Evolutionary conservation across 1,140 invertebrate species (phyloP).

Genomic region (Sarcophaga peregrina): DNA sequence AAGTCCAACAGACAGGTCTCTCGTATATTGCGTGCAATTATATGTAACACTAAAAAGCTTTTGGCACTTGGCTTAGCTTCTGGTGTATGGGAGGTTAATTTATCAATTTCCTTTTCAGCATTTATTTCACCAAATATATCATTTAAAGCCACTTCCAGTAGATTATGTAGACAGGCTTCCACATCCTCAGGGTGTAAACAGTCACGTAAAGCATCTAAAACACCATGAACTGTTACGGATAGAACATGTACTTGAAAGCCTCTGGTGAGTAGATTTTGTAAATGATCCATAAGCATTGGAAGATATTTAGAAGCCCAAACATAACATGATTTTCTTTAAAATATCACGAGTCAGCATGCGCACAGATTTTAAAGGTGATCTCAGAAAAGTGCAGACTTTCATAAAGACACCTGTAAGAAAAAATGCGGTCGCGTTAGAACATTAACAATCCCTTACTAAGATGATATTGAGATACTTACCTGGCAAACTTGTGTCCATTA

Average conservation of each 20-base stretch:
- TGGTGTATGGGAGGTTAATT: conserved; percentile 81
- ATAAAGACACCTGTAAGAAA: conserved; percentile 76
- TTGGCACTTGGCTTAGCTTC: conserved; percentile 86
- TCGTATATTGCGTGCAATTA: conserved; percentile 83
- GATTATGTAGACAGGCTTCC: conserved; percentile 79
- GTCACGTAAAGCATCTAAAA: conserved; percentile 78
- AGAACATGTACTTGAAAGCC: conserved; percentile 96
- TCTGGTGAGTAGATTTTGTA: conserved; percentile 82
- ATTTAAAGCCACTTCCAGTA: conserved; percentile 86
- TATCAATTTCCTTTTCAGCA: conserved; percentile 92
- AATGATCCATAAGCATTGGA: conserved; percentile 80
- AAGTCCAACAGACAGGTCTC: conserved; percentile 81
- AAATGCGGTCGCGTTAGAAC: not conserved
- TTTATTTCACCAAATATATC: conserved; percentile 89
- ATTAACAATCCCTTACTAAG: not conserved
- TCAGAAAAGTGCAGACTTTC: conserved; percentile 89
- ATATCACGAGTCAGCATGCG: conserved; percentile 87
- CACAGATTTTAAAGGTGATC: conserved; percentile 89
- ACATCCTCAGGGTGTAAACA: conserved; percentile 74
- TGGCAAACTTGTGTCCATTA: conserved; percentile 82
- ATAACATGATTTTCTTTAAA: conserved; percentile 86
- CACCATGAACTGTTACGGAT: conserved; percentile 86
- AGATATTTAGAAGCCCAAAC: conserved; percentile 88
- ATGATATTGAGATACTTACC: conserved; percentile 63
- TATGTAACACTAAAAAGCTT: conserved; percentile 86